Base-by-base conservation (phyloP, 2,888 invertebrate species). In the Thera britannica region DNA sequence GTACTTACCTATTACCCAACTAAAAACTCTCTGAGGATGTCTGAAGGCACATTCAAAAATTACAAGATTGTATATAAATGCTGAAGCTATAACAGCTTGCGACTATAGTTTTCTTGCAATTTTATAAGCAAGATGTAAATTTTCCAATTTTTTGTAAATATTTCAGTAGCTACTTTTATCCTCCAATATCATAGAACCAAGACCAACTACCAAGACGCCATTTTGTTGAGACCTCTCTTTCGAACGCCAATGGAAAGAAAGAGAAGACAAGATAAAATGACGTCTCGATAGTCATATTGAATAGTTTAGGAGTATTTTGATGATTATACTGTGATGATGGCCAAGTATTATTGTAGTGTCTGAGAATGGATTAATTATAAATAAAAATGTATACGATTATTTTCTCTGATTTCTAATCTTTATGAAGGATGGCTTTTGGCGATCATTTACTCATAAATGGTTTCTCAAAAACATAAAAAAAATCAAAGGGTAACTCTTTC, bases 381-480 rank as follows among this genome's bases (percentile, higher is more conserved):
- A 79, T 82, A 81, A 76, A 83, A 72, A 79, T 80, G 77, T 79
- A 77, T 75, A 76, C 67, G 67, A 70, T 72, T 61, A 57, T 44
- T 3, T 56, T 38, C 6, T 59, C 9, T 62, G n/a, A 51, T 23
- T 51, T 23, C 23, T 7, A 51, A 51, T 8, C 1, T 7, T 9
- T 46, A 23, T 23, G 23, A 1, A 23, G 23, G 23, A 23, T 23
- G 23, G 23, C 23, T 23, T 23, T 23, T 23, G 23, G 23, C 23
- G 23, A 23, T 23, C n/a, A n/a, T n/a, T n/a, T 1, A 23, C 23
- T 23, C 23, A 23, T 23, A 23, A 23, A 23, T 23, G 23, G 23
- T 23, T 23, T 23, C 23, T 38, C 38, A 38, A 41, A 41, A 41
- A 41, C 1, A 41, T 41, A 41, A 6, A 1, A 38, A 38, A 38